A percentile compares a stretch with the other conserved stretches of the same genome.
These are phyloP conservation scores for Anisognathus igniventris DNA, from an alignment of 2,797 vertebrate species.

Conservation along the genomic window DNA sequence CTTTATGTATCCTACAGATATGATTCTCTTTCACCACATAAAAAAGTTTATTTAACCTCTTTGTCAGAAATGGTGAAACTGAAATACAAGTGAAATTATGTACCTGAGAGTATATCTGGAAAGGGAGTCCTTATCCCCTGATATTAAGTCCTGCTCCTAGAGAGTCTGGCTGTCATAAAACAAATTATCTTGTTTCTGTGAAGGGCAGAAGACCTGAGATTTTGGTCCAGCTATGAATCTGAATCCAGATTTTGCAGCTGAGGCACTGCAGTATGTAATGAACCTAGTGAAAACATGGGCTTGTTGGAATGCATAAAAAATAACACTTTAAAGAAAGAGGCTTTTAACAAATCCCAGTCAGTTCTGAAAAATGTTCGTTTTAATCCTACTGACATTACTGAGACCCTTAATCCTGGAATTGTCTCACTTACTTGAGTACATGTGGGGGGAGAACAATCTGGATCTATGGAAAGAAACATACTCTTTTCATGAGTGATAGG, in stretches of 20 bases:
- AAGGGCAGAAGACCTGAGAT: neutral
- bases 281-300: neutral
- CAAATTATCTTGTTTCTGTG: neutral
- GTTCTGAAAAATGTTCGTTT: neutral
- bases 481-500: neutral
- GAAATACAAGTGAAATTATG: neutral
- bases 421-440: neutral
- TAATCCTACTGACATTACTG: conserved; percentile 33
- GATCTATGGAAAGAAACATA: conserved; percentile 9
- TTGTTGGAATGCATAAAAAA: conserved; percentile 3
- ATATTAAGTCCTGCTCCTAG: neutral
- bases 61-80: neutral
- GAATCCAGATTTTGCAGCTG: neutral
- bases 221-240: neutral
- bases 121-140: neutral
- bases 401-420: conserved; percentile 41
- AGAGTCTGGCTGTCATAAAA: neutral
- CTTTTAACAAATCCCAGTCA: conserved; percentile 38
- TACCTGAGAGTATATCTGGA: neutral
- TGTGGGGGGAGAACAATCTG: neutral
- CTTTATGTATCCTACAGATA: neutral
- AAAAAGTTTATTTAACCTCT: neutral
- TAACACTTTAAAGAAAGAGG: neutral
- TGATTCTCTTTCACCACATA: neutral
- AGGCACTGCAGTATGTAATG: neutral